phyloP scores from a whole-genome alignment of 2,888 invertebrate genomes.

The Branchellion lobata region DNA sequence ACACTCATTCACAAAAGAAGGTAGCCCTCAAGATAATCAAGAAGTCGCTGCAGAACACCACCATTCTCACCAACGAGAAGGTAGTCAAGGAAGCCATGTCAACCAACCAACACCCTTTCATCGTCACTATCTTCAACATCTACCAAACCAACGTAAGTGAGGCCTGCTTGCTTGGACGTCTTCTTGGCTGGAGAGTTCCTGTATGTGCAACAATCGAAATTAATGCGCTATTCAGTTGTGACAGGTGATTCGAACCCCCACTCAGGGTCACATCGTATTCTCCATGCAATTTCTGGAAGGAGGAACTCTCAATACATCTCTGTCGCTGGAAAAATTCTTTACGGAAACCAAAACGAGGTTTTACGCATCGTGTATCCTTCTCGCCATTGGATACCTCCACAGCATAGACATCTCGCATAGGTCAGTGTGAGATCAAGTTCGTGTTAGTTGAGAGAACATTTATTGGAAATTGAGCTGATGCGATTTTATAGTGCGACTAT shows the following conservation, averaged over 20 bases:
- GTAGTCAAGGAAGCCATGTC: conserved; percentile 9
- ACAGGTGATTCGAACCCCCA: too few relatives aligned
- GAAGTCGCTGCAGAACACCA: neutral
- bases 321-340: conserved; percentile 25
- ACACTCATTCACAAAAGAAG: neutral
- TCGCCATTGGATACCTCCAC: conserved; percentile 41
- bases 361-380: conserved; percentile 25
- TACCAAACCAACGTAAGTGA: conserved; percentile 21
- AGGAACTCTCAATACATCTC: conserved; percentile 2
- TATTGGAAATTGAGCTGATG: too few relatives aligned
- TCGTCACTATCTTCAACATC: conserved; percentile 22
- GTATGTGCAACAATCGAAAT: neutral
- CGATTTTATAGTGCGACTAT: too few relatives aligned
- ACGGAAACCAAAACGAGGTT: conserved; percentile 31
- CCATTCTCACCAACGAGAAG: conserved; percentile 16
- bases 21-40: conserved; percentile 29
- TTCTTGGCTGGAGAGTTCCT: neutral
- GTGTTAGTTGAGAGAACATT: too few relatives aligned
- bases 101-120: conserved; percentile 33
- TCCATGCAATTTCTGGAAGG: conserved; percentile 36
- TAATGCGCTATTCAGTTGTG: too few relatives aligned
- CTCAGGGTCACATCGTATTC: conserved; percentile 35
- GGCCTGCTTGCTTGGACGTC: too few relatives aligned
- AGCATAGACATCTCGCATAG: conserved; percentile 30
- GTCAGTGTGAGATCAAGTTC: too few relatives aligned